A percentile compares a stretch with the other conserved stretches of the same genome.
These are phyloP conservation scores for Hirudinaria manillensis DNA, from an alignment of 2,888 invertebrate species.

Conservation along the genomic window DNA sequence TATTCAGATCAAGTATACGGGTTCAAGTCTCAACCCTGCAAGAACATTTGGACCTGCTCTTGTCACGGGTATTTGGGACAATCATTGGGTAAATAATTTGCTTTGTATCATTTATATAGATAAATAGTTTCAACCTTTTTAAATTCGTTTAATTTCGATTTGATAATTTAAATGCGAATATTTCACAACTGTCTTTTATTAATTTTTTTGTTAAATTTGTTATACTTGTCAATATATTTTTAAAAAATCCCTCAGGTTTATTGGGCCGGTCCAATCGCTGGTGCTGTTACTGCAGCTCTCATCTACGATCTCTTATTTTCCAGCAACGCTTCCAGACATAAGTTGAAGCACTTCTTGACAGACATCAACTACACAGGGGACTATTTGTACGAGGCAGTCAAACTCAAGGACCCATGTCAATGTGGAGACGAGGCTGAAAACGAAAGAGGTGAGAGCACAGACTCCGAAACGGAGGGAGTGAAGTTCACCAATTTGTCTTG, in stretches of 20 bases:
- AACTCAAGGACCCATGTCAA: too few species aligned
- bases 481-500: too few species aligned
- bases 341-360: slow-evolving; percentile 38
- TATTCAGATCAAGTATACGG: slow-evolving; percentile 65
- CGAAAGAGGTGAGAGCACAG: too few species aligned
- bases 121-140: neutral
- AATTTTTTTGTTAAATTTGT: neutral
- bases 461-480: too few species aligned
- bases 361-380: neutral
- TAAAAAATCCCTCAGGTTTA: slow-evolving; percentile 44
- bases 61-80: slow-evolving; percentile 66
- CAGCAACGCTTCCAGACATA: slow-evolving; percentile 43
- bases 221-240: too few species aligned
- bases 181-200: neutral
- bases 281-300: slow-evolving; percentile 45
- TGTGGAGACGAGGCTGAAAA: too few species aligned
- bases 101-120: neutral
- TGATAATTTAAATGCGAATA: too few species aligned
- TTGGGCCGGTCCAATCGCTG: slow-evolving; percentile 48
- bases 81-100: slow-evolving; percentile 79
- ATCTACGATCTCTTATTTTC: slow-evolving; percentile 48
- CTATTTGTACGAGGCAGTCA: too few species aligned
- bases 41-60: slow-evolving; percentile 80
- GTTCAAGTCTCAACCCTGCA: slow-evolving; percentile 87
- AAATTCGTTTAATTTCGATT: neutral